Conservation (phyloP, 2,113 vertebrate species). For the Phylloscopus trochilus region DNA sequence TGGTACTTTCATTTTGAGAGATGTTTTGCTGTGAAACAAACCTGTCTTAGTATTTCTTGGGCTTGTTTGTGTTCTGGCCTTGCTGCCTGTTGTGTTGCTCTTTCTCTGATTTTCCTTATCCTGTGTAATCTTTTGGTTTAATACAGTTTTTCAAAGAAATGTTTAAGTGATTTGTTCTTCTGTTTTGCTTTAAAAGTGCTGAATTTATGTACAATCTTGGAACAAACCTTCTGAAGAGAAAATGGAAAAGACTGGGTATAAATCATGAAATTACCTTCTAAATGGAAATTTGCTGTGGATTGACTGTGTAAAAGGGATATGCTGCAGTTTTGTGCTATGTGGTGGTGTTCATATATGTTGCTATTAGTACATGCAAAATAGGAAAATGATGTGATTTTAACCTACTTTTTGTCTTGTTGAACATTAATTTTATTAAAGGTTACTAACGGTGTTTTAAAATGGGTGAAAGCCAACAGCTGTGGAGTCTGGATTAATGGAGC, state of each 20-base stretch:
- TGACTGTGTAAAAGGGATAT: not conserved
- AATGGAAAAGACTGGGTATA: not conserved
- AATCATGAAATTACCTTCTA: not conserved
- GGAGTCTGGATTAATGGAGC: not conserved
- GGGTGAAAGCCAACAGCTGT: not conserved
- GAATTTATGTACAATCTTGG: not conserved
- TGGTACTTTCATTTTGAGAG: not conserved
- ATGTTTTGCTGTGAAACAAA: not conserved
- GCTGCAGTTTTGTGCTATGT: not conserved
- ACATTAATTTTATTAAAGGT: slow-evolving; percentile 13
- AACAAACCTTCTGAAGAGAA: not conserved
- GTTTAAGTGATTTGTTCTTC: not conserved
- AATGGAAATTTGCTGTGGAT: not conserved
- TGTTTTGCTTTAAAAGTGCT: not conserved
- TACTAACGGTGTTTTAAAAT: not conserved
- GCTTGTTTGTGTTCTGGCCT: not conserved
- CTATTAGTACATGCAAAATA: not conserved
- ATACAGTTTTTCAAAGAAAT: slow-evolving; percentile 9
- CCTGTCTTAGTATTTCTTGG: not conserved
- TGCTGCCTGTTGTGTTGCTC: not conserved
- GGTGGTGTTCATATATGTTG: not conserved
- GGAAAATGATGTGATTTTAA: not conserved
- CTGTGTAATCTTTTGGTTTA: not conserved
- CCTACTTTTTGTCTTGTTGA: not conserved
- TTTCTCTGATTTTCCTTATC: not conserved